Percentiles rank a stretch among this genome's conserved stretches.
Conservation (phyloP, 37 sponge, comb jelly and placozoan species). For the Cliona cf. orientalis region DNA sequence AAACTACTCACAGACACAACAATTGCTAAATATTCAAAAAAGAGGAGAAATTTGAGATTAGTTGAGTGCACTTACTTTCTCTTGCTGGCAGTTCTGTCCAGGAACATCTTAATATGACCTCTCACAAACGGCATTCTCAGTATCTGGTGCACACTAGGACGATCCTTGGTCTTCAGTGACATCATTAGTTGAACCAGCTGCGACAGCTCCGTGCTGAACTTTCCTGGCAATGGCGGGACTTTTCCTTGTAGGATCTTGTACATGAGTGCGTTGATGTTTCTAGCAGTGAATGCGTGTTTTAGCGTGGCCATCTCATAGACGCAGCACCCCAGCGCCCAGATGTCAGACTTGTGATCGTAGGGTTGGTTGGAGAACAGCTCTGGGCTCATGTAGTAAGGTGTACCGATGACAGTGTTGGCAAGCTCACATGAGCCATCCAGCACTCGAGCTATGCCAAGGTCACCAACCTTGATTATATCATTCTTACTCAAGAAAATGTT, state of each 20-base stretch:
- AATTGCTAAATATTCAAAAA: too few species aligned
- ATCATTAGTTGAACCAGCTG: constrained; percentile 73
- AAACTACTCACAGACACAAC: too few species aligned
- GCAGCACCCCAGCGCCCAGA: constrained; percentile 93
- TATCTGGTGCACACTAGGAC: constrained; percentile 80
- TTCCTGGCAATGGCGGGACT: constrained; percentile 69
- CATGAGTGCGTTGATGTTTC: constrained; percentile 84
- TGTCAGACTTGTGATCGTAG: constrained; percentile 91
- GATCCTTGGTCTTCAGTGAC: constrained; percentile 57
- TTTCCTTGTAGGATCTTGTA: constrained; percentile 84
- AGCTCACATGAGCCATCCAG: constrained; percentile 89
- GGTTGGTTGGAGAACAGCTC: constrained; percentile 92
- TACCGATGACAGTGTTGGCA: constrained; percentile 94
- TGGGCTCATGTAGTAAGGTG: constrained; percentile 99
- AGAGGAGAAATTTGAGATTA: background rate
- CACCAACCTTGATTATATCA: constrained; percentile 95
- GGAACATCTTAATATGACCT: constrained; percentile 79
- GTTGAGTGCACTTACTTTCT: constrained; percentile 6
- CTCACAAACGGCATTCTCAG: constrained; percentile 69
- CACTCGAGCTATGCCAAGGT: constrained; percentile 96
- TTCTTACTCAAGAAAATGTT: constrained; percentile 95
- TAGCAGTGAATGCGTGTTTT: constrained; percentile 90
- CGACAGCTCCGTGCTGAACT: constrained; percentile 75
- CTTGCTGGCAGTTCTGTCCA: constrained; percentile 53
- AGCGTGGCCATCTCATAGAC: constrained; percentile 97